Evolutionary conservation across 2,113 vertebrate species (phyloP).

Genomic region (Procapra przewalskii): DNA sequence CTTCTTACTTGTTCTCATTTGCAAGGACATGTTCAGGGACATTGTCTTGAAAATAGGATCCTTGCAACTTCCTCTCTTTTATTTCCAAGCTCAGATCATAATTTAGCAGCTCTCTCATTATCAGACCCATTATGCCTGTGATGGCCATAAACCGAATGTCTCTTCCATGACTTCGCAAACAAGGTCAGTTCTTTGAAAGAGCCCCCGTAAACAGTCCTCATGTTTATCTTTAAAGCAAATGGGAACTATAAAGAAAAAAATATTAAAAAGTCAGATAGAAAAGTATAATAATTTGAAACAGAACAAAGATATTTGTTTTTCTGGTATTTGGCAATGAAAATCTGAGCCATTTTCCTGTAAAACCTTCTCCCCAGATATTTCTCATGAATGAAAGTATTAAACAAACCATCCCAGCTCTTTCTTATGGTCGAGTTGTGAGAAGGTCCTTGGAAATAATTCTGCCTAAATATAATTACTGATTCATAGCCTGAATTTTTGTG

Average conservation of each 20-base stretch:
- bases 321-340: background rate
- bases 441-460: constrained; percentile 27
- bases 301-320: constrained; percentile 44
- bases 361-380: background rate
- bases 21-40: constrained; percentile 66
- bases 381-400: constrained; percentile 13
- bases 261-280: background rate
- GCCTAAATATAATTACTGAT: constrained; percentile 8
- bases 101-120: constrained; percentile 60
- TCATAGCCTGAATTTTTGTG: constrained; percentile 16
- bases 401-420: constrained; percentile 17
- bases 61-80: constrained; percentile 63
- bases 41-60: constrained; percentile 55
- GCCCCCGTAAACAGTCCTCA: background rate
- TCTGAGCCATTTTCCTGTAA: constrained; percentile 34
- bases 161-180: background rate
- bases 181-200: constrained; percentile 36
- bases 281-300: background rate
- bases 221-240: background rate
- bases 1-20: constrained; percentile 45
- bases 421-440: constrained; percentile 2
- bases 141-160: background rate
- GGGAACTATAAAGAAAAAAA: background rate
- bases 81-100: constrained; percentile 46
- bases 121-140: constrained; percentile 41